Evolutionary conservation across 37 sponge, comb jelly and placozoan genomes (phyloP).

Genomic region (Beroe ovata): DNA sequence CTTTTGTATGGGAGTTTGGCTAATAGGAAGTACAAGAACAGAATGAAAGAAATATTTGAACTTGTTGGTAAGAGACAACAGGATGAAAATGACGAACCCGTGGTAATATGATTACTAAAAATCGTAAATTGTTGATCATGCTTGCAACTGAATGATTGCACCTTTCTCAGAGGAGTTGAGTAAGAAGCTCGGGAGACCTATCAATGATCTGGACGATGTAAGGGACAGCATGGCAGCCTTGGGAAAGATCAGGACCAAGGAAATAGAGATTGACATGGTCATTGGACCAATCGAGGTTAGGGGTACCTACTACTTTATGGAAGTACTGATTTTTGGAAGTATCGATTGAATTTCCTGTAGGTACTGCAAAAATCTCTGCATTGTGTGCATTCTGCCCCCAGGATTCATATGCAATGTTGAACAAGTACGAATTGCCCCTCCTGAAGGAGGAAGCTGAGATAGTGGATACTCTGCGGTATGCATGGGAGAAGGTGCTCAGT

Average conservation of each 20-base stretch:
- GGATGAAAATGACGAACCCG: too few relatives aligned
- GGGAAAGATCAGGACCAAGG: constrained; percentile 77
- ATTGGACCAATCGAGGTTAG: constrained; percentile 79
- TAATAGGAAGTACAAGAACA: constrained; percentile 50
- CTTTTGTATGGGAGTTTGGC: constrained; percentile 77
- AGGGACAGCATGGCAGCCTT: constrained; percentile 82
- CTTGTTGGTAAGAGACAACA: constrained; percentile 18
- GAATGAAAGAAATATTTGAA: constrained; percentile 64
- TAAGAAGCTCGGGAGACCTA: constrained; percentile 73
- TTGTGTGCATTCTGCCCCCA: too few relatives aligned
- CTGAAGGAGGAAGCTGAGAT: constrained; percentile 84
- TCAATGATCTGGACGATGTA: constrained; percentile 93
- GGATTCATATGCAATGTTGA: constrained; percentile 89
- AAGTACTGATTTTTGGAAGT: too few relatives aligned
- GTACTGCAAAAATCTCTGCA: too few relatives aligned
- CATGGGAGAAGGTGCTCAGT: constrained; percentile 79
- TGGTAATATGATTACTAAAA: too few relatives aligned
- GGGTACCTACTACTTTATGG: too few relatives aligned
- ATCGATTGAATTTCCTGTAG: background rate
- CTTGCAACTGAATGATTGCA: too few relatives aligned
- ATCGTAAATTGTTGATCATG: background rate
- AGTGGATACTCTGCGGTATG: constrained; percentile 91
- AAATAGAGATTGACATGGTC: constrained; percentile 89
- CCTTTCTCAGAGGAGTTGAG: constrained; percentile 77
- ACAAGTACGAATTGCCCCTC: constrained; percentile 78